Evolutionary conservation across 2,888 invertebrate species (phyloP).

Genomic region (Sycophila texana): DNA sequence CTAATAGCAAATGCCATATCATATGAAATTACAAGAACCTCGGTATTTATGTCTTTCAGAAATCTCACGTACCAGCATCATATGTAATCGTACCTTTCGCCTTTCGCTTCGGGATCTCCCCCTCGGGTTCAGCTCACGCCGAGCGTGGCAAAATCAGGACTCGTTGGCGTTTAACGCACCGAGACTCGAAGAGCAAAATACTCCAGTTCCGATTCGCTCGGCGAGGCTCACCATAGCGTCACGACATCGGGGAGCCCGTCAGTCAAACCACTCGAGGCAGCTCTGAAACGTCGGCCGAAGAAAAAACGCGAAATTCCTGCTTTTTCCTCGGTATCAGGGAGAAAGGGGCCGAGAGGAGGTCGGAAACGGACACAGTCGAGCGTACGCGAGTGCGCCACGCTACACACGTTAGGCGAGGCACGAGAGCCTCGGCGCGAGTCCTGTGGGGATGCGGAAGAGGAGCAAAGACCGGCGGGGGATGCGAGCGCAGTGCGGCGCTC

Average conservation of each 20-base stretch:
- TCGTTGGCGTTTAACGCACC: neutral
- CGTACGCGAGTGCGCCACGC: neutral
- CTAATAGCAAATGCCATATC: too few relatives aligned
- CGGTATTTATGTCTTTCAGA: neutral
- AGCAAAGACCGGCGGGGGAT: neutral
- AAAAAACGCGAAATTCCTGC: slow-evolving; percentile 6
- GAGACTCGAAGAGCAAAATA: neutral
- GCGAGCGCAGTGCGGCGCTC: slow-evolving; percentile 8
- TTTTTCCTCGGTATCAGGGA: neutral
- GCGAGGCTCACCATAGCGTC: neutral
- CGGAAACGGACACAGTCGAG: neutral
- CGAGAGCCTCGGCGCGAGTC: neutral
- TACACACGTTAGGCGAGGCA: neutral
- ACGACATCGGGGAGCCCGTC: slow-evolving; percentile 1
- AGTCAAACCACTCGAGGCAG: slow-evolving; percentile 8
- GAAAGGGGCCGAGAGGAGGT: neutral
- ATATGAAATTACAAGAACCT: too few relatives aligned
- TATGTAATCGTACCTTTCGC: neutral
- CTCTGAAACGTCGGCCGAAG: slow-evolving; percentile 5
- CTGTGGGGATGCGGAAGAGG: slow-evolving; percentile 1
- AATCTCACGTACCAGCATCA: neutral
- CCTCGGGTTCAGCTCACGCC: neutral
- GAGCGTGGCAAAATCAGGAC: neutral
- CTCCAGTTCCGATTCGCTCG: neutral
- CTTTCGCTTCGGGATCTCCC: neutral